Base-by-base conservation (phyloP, 2,888 invertebrate species). In the Drosophila colorata region DNA sequence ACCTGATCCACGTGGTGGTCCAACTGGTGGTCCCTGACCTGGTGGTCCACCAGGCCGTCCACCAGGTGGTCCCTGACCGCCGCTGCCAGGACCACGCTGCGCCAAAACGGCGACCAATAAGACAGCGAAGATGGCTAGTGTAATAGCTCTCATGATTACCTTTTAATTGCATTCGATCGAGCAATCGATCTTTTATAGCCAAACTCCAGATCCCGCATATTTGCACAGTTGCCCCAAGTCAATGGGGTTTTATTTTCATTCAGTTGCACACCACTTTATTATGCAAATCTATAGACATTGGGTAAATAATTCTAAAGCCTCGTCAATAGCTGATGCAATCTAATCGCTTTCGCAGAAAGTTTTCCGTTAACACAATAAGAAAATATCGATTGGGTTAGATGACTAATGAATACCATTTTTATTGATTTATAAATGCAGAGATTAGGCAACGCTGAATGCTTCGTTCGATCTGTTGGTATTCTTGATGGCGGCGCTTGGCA, bases 61-160 rank as follows among this genome's bases (percentile, higher is more conserved):
- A 1, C 49, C 20, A 2, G 49, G 46, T 8, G 53, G 46, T 0
- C 73, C 72, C 2, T 33, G 56, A 16, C 37, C 44, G 2, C 20
- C 16, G 8, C 47, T 28, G 4, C 38, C 52, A 1, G 37, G 28
- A 28, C 66, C 43, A 8, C 48, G 28, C 14, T 76, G 69, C 6
- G 79, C 82, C 28, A 68, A 25, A 6, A 82, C 82, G 43, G 68
- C 48, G 8, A 65, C 69, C 33, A 77, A 23, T 23, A 81, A 47
- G 8, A 82, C 25, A 5, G 74, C 66, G 11, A 82, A 82, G 14
- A 82, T 38, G 44, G 47, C 66, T 52, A 79, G 20, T 33, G 82
- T 77, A 33, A 77, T 48, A 23, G 72, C 47, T 72, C 66, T 74
- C 80, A 82, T 81, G 31, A 18, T 63, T 6, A 23, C 14, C 8